Base-by-base conservation (phyloP, 1,140 invertebrate species). In the Globodera rostochiensis region DNA sequence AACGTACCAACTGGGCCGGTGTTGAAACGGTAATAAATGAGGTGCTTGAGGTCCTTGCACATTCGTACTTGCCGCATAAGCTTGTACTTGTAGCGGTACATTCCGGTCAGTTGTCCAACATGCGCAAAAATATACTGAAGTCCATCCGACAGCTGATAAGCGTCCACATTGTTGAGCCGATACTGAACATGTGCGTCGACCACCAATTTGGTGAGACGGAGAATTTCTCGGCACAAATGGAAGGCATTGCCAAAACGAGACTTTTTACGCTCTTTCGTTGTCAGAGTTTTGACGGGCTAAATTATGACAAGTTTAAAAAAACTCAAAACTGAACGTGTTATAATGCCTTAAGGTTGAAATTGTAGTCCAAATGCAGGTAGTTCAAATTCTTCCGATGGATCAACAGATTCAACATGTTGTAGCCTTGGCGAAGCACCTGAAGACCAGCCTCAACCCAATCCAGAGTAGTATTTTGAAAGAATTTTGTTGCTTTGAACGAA, bases 41-140 rank as follows among this genome's bases (percentile, higher is more conserved):
- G 92, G 93, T 99, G 98, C 89, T 99, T 99, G 83, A 99, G 92
- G 92, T 99, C 98, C 91, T 99, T 99, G 92, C 97, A 99, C 97
- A 99, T 99, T 74, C 98, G 92, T 84, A 99, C 98, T 92, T 99
- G 98, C 89, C 96, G 93, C 97, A 99, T 99, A 19, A 99, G 92
- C 90, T 99, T 99, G 91, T 99, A 99, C 36, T 86, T 86, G 77
- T 87, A 86, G 9, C 98, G 92, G 91, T 99, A 99, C 98, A 99
- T 99, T 90, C 98, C 98, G 6, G 98, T 99, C 19, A 99, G 91
- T 91, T 99, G 98, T 11, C 98, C 98, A 47, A 99, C 97, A 90
- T 99, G 98, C 25, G 97, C 96, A 91, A 99, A 99, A 69, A 98
- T 96, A 89, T 99, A 99, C 90, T 99, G 98, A n/a, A 99, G 91